phyloP scores from a whole-genome alignment of 2,888 invertebrate species.

The Hirtodrosophila alboralis region DNA sequence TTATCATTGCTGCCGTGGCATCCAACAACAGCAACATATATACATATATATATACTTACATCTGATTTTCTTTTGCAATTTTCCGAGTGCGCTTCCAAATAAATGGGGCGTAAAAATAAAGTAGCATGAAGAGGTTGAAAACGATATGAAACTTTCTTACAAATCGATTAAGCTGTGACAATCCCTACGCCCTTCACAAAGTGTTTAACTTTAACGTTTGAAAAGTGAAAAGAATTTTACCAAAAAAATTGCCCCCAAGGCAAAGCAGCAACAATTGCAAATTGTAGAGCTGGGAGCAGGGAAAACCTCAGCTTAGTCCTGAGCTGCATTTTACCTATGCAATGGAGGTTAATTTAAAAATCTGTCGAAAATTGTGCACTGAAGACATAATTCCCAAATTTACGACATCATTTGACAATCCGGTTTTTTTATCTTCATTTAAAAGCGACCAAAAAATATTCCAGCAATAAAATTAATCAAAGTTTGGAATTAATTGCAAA shows the following conservation, averaged over 20 bases:
- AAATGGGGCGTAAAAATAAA: conserved; percentile 76
- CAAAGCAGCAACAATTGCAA: conserved; percentile 53
- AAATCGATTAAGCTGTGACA: conserved; percentile 78
- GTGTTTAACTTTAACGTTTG: conserved; percentile 68
- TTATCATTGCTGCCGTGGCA: conserved; percentile 66
- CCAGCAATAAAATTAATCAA: not conserved
- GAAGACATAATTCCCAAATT: conserved; percentile 75
- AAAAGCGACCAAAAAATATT: conserved; percentile 3
- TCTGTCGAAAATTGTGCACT: conserved; percentile 69
- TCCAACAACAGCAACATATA: conserved; percentile 27
- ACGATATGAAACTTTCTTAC: conserved; percentile 68
- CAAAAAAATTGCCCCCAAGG: conserved; percentile 30
- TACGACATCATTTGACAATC: conserved; percentile 57
- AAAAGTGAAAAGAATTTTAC: conserved; percentile 72
- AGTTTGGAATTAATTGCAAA: too few species aligned
- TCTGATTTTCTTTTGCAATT: conserved; percentile 53
- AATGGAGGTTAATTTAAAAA: conserved; percentile 68
- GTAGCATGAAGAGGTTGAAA: conserved; percentile 49
- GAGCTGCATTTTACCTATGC: conserved; percentile 62
- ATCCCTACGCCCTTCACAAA: conserved; percentile 45
- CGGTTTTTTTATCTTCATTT: conserved; percentile 37
- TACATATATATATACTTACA: too few species aligned
- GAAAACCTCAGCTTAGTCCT: conserved; percentile 23
- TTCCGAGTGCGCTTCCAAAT: conserved; percentile 48
- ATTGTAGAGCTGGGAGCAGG: not conserved